phyloP scores from a whole-genome alignment of 2,113 vertebrate species.

The Pelmatolapia mariae region DNA sequence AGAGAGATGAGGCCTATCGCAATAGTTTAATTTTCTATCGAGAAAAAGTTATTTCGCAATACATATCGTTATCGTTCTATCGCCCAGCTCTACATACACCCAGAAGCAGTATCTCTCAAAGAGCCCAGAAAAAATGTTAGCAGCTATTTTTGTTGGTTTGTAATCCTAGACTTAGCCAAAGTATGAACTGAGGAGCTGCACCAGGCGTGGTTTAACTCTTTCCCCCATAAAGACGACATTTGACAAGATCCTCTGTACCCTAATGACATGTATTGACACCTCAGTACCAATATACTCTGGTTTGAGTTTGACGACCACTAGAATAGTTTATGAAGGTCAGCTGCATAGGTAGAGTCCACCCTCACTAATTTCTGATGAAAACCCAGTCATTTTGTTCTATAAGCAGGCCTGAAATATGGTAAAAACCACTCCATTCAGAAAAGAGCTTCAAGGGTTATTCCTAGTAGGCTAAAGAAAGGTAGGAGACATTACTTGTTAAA shows the following conservation, averaged over 20 bases:
- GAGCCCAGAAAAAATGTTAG: background rate
- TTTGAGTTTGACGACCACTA: background rate
- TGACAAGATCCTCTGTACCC: background rate
- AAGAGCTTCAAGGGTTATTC: background rate
- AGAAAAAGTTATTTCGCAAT: too few relatives aligned
- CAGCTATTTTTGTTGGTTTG: rapidly evolving
- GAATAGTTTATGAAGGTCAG: background rate
- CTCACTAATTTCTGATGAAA: rapidly evolving
- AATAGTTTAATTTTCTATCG: too few relatives aligned
- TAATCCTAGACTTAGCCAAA: background rate
- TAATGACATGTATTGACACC: background rate
- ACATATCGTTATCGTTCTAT: too few relatives aligned
- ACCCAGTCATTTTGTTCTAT: background rate
- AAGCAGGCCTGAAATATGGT: background rate
- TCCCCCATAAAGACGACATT: background rate
- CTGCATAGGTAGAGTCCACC: background rate
- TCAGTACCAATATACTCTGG: background rate
- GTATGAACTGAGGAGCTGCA: background rate
- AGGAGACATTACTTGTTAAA: background rate
- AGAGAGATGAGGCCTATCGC: too few relatives aligned
- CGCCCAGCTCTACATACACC: too few relatives aligned
- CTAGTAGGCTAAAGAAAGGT: background rate
- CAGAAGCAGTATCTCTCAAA: background rate
- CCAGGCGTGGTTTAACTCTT: background rate
- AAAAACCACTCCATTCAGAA: background rate